These are phyloP conservation scores for Perithous albicinctus DNA, from an alignment of 2,888 invertebrate species.

Conservation along the genomic window DNA sequence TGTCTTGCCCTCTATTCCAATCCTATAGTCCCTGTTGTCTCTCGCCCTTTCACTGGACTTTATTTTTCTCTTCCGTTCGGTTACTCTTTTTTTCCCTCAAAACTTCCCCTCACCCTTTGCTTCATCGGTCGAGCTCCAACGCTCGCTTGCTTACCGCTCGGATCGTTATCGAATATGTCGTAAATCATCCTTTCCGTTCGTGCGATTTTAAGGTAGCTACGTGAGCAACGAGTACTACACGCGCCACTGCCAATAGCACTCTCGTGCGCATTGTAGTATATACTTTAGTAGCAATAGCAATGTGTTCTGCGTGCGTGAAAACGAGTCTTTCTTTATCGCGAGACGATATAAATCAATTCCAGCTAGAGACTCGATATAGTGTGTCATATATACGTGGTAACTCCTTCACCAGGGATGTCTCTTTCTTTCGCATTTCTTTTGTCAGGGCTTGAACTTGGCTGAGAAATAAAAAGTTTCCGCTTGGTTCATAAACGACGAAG, in stretches of 20 bases:
- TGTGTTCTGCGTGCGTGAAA: conserved; percentile 62
- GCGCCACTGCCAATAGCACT: conserved; percentile 59
- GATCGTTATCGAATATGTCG: conserved; percentile 75
- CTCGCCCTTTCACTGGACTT: conserved; percentile 25
- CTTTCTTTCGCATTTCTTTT: conserved; percentile 48
- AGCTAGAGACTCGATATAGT: conserved; percentile 56
- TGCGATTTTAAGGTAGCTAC: conserved; percentile 68
- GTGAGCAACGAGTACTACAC: conserved; percentile 65
- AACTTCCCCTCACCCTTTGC: neutral
- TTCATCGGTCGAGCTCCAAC: conserved; percentile 41
- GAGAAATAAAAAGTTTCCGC: conserved; percentile 50
- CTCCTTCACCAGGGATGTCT: conserved; percentile 48
- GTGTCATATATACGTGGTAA: conserved; percentile 26
- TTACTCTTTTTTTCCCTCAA: conserved; percentile 43
- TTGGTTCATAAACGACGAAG: conserved; percentile 31
- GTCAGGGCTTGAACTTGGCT: conserved; percentile 13
- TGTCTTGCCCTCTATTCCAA: no score
- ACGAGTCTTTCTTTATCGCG: conserved; percentile 66
- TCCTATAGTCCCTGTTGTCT: conserved; percentile 40
- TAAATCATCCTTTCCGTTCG: conserved; percentile 73
- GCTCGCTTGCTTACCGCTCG: conserved; percentile 58
- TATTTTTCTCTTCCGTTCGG: conserved; percentile 28
- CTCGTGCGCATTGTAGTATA: conserved; percentile 11
- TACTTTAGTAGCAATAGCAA: neutral
- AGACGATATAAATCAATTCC: conserved; percentile 67